These are phyloP conservation scores for Petrocephalus sullivani DNA, from an alignment of 2,797 vertebrate genomes.

Conservation along the genomic window DNA sequence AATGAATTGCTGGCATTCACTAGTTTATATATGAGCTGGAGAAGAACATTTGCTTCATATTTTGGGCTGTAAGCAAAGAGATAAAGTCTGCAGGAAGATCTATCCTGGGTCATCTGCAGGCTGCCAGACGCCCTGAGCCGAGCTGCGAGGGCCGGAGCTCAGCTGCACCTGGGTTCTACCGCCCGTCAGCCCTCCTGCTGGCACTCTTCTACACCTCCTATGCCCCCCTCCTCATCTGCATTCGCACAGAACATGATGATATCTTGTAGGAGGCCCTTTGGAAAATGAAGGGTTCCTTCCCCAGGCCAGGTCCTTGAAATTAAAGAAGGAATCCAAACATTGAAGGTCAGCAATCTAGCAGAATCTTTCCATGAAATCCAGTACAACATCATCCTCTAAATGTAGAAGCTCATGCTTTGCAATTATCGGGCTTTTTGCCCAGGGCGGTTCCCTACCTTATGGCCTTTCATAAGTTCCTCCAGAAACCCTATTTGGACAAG, in stretches of 20 bases:
- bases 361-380: neutral
- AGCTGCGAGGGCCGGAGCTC: neutral
- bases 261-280: neutral
- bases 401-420: neutral
- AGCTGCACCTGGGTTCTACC: neutral
- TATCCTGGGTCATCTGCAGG: neutral
- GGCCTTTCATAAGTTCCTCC: neutral
- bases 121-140: neutral
- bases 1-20: neutral
- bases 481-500: neutral
- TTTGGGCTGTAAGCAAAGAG: neutral
- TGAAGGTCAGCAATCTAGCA: neutral
- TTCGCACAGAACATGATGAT: neutral
- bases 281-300: neutral
- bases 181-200: neutral
- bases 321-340: neutral
- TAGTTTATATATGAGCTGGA: neutral
- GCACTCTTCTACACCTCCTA: neutral
- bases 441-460: neutral
- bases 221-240: neutral
- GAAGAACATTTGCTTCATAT: neutral
- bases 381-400: neutral
- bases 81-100: neutral
- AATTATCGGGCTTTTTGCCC: neutral
- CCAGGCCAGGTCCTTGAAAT: neutral